Conservation (phyloP, 1,140 invertebrate genomes). For the Aphis craccivora region DNA sequence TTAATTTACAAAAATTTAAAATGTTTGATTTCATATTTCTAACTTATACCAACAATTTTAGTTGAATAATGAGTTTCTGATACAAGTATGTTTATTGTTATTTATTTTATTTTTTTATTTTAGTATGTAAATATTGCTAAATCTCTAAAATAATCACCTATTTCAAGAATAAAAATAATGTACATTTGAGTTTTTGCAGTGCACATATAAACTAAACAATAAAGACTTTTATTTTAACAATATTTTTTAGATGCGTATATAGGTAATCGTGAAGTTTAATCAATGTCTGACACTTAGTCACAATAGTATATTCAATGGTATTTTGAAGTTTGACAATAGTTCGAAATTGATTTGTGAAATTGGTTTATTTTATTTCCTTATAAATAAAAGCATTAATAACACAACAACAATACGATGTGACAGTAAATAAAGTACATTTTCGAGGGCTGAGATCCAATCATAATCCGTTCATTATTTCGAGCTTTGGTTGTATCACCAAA, state of each 20-base stretch:
- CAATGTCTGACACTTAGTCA: neutral
- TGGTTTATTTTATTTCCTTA: conserved; percentile 16
- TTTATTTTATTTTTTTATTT: too few relatives aligned
- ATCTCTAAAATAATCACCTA: too few relatives aligned
- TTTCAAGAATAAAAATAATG: neutral
- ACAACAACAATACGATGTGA: neutral
- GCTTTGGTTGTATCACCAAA: conserved; percentile 36
- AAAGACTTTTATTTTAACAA: neutral
- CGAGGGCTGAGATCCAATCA: conserved; percentile 15
- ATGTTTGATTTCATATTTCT: neutral
- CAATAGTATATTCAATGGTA: neutral
- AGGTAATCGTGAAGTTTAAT: neutral
- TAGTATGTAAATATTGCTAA: too few relatives aligned
- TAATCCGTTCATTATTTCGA: conserved; percentile 53
- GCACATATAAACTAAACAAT: neutral
- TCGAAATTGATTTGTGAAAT: conserved; percentile 30
- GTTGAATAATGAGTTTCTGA: too few relatives aligned
- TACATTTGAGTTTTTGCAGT: neutral
- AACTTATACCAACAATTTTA: too few relatives aligned
- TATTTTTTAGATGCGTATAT: neutral
- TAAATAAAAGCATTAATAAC: conserved; percentile 11
- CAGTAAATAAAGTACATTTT: conserved; percentile 15
- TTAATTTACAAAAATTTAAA: neutral
- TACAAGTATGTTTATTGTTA: too few relatives aligned
- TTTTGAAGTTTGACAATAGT: neutral